Percentiles rank a stretch among this genome's conserved stretches.
These are phyloP conservation scores for Ciconia nigra DNA, from an alignment of 2,797 vertebrate genomes.

Conservation along the genomic window DNA sequence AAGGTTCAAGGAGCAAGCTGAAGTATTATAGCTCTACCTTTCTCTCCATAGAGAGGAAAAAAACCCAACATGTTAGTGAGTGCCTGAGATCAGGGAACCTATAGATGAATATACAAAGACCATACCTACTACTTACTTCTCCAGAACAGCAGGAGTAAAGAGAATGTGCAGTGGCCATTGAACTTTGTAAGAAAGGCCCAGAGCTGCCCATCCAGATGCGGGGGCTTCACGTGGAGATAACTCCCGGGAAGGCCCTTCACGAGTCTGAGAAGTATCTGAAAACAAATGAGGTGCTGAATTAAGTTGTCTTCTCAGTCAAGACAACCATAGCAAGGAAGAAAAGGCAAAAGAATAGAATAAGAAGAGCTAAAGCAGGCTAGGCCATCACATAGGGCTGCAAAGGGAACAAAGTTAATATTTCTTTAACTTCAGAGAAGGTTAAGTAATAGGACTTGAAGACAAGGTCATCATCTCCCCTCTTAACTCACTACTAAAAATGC, in stretches of 20 bases:
- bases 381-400: neutral
- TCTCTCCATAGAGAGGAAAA: neutral
- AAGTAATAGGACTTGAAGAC: neutral
- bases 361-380: neutral
- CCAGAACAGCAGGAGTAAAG: constrained; percentile 94
- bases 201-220: constrained; percentile 93
- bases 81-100: neutral
- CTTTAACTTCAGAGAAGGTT: neutral
- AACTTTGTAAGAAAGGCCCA: constrained; percentile 95
- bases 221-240: constrained; percentile 91
- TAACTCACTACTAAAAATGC: neutral
- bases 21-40: neutral
- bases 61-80: neutral
- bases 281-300: neutral
- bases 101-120: neutral
- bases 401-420: neutral
- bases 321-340: neutral
- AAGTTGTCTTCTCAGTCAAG: neutral
- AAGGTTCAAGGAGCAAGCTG: neutral
- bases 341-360: neutral
- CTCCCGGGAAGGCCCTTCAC: constrained; percentile 90
- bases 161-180: constrained; percentile 99
- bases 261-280: constrained; percentile 82
- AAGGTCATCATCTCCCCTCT: neutral
- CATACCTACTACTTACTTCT: constrained; percentile 84